phyloP scores from a whole-genome alignment of 2,888 invertebrate species.

The Tenthredo amoena region DNA sequence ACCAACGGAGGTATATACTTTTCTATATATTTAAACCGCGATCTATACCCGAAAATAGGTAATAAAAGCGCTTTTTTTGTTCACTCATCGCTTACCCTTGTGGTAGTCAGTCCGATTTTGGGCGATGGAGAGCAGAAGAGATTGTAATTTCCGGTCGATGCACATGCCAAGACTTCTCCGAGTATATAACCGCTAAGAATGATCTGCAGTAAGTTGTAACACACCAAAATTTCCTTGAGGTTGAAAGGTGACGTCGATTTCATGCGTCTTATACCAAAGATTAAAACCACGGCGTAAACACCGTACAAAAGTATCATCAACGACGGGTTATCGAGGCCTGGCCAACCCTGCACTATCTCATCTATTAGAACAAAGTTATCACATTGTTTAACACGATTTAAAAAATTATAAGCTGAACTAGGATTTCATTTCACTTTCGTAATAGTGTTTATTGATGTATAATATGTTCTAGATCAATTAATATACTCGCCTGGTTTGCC shows the following conservation, averaged over 20 bases:
- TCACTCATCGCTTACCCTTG: constrained; percentile 24
- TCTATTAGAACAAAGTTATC: constrained; percentile 1
- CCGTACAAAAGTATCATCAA: constrained; percentile 27
- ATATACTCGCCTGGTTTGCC: constrained; percentile 42
- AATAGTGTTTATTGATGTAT: background rate
- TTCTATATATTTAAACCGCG: background rate
- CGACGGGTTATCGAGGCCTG: constrained; percentile 31
- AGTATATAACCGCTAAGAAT: constrained; percentile 92
- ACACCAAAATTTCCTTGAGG: constrained; percentile 86
- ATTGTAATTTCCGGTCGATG: constrained; percentile 12
- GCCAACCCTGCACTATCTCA: constrained; percentile 28
- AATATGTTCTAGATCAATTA: background rate
- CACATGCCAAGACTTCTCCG: constrained; percentile 83
- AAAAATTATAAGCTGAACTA: background rate
- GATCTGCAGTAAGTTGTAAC: constrained; percentile 93
- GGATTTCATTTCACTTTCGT: too few species aligned
- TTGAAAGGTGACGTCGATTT: constrained; percentile 81
- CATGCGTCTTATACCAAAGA: constrained; percentile 28
- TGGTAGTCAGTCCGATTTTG: background rate
- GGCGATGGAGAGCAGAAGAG: background rate
- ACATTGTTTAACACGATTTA: background rate
- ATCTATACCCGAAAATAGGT: background rate
- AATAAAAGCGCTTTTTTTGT: background rate
- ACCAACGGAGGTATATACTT: background rate
- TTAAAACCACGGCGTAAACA: constrained; percentile 24